Evolutionary conservation across 2,113 vertebrate species (phyloP).

Genomic region (Campylomormyrus numenius): DNA sequence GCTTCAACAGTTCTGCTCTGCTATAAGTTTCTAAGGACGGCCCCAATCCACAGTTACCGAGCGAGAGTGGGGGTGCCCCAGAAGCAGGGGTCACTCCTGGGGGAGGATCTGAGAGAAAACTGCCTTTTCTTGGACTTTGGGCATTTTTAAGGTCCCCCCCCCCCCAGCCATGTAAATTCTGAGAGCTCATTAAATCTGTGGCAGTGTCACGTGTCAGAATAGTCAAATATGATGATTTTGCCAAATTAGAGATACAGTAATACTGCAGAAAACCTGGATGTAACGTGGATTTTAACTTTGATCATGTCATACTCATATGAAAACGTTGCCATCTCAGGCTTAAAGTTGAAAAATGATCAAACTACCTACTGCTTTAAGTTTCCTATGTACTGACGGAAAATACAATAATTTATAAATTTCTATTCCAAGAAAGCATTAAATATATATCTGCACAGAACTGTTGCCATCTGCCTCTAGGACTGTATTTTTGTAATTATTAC

Average conservation of each 20-base stretch:
- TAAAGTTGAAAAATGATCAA: not conserved
- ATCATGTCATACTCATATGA: not conserved
- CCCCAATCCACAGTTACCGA: not conserved
- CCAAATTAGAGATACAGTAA: not conserved
- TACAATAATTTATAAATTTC: not conserved
- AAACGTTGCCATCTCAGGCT: not conserved
- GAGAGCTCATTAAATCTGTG: not conserved
- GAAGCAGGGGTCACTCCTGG: not conserved
- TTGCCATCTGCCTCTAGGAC: not conserved
- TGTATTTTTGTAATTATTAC: not conserved
- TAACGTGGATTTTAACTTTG: not conserved
- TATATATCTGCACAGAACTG: not conserved
- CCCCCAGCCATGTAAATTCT: not conserved
- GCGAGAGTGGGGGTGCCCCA: not conserved
- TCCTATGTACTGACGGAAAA: not conserved
- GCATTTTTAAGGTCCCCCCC: not conserved
- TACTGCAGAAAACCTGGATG: not conserved
- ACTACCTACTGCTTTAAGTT: not conserved
- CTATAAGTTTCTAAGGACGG: slow-evolving; percentile 27
- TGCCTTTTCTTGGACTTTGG: not conserved
- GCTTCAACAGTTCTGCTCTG: slow-evolving; percentile 26
- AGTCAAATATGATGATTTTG: not conserved
- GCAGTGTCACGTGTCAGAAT: not conserved
- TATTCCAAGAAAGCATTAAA: not conserved
- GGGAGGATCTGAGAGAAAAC: not conserved